Base-by-base conservation (phyloP, 2,888 invertebrate species). In the Agonum fuliginosum region DNA sequence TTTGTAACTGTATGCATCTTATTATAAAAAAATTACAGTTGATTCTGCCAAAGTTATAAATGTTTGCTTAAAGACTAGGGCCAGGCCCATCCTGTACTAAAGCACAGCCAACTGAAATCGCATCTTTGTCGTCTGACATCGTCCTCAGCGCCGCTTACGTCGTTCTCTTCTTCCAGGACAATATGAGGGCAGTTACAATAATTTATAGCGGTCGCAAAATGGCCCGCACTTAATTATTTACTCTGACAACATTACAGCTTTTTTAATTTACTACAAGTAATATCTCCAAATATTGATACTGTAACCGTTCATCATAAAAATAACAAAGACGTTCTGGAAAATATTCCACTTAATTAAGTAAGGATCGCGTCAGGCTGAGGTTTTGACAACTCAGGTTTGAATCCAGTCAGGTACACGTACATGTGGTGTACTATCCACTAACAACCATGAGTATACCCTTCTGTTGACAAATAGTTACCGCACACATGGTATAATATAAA, bases 181-280 rank as follows among this genome's bases (percentile, higher is more conserved):
- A 74, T 65, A 75, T 75, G 65, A 65, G 65, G 34, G 75, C 65
- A 75, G 65, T 67, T 67, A 75, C 48, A 67, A 46, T 17, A 75
- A 75, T 65, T 65, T 75, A 75, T 75, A 19, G 46, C 67, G 65
- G 69, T 54, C 78, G 78, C 78, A 78, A 77, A 80, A 79, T 80
- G 79, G 80, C 20, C 78, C 78, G 76, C 79, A 78, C 80, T 81
- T 80, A 81, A 81, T 81, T 81, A 81, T 81, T 80, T 79, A 79
- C 78, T 72, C 58, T 77, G 80, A 79, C 79, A 80, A 79, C 79
- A 79, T 81, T 80, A 81, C 78, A 70, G 80, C 80, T 76, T 82
- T 83, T 82, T 82, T 81, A 82, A 82, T 82, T 83, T 83, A 81
- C 79, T 78, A 80, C 72, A 76, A 72, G 80, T 81, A 82, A 81